Evolutionary conservation across 2,113 vertebrate species (phyloP), one percentile per base, ranked within the genome.

Genomic region (Clarias macrocephalus): DNA sequence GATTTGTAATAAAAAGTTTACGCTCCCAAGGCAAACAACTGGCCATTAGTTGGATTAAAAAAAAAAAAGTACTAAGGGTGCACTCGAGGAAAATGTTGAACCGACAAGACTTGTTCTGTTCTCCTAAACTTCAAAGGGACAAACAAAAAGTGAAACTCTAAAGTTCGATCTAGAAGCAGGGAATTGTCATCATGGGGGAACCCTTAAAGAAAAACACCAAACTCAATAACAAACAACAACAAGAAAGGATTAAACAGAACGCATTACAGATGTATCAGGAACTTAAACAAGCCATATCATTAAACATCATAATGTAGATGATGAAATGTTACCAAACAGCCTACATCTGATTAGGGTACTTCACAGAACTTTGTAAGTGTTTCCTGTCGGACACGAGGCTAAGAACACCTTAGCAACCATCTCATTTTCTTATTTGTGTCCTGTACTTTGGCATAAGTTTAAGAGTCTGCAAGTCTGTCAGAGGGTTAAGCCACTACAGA

Each of bases 1-100:
- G 23, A 79, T 33, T 76, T 63, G 42, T 48, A 42, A 82, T 66
- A 66, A 79, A 70, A 72, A 62, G 30, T 60, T 81, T 60, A 21
- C 9, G 10, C 59, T 80, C n/a, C 21, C 37, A 30, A 9, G 13
- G 19, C 54, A 83, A 79, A 10, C 28, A 19, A 82, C 83, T 25
- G 56, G 52, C 48, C 52, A 33, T 72, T 80, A 70, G 21, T 52
- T 16, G 19, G 12, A 48, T 6, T 6, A 7, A 48, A 48, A 48
- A 42, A 42, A 42, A 12, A 56, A 21, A 59, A 12, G 4, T 3
- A 30, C 7, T 30, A 21, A 57, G 16, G 3, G 19, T 60, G 30
- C 11, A 37, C 30, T 23, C 16, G 19, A 10, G 9, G 25, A 59
- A 80, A 80, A 80, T 80, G 0, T 18, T 11, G 15, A 57, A 19